A percentile compares a stretch with the other conserved stretches of the same genome.
Conservation (phyloP, 2,888 invertebrate species). For the Rhagonycha fulva region DNA sequence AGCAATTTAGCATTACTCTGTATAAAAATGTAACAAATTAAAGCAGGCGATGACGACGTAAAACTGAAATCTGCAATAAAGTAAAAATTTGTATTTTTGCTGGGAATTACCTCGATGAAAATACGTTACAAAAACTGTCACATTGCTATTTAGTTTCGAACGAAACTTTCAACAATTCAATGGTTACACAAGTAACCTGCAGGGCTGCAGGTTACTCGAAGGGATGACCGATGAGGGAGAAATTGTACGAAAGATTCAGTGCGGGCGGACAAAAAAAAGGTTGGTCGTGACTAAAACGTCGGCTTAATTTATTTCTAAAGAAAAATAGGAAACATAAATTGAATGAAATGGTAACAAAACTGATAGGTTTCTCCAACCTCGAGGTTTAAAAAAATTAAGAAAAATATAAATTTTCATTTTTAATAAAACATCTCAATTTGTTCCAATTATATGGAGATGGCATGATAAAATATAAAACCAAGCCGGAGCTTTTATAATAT, state of each 20-base stretch:
- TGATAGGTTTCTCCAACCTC: not conserved
- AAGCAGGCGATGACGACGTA: not conserved
- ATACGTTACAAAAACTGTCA: slow-evolving; percentile 20
- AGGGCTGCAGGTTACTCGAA: not conserved
- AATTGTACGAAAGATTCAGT: not conserved
- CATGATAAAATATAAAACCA: not conserved
- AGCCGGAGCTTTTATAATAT: not conserved
- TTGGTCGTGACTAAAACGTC: slow-evolving; percentile 14
- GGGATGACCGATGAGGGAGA: not conserved
- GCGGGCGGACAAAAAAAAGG: slow-evolving; percentile 8
- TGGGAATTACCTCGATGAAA: slow-evolving; percentile 7
- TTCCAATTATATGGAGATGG: not conserved
- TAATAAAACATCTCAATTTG: not conserved
- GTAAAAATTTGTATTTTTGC: slow-evolving; percentile 8
- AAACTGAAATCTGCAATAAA: slow-evolving; percentile 8
- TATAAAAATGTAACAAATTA: not conserved
- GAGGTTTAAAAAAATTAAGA: not conserved
- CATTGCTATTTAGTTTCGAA: slow-evolving; percentile 19
- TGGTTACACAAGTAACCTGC: not conserved
- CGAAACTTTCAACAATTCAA: slow-evolving; percentile 5
- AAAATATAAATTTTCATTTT: not conserved
- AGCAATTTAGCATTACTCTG: not conserved
- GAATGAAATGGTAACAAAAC: slow-evolving; percentile 2
- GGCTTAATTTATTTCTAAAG: slow-evolving; percentile 7
- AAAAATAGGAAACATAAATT: not conserved